Conservation (phyloP, 2,113 vertebrate genomes). For the Myrmecophaga tridactyla region DNA sequence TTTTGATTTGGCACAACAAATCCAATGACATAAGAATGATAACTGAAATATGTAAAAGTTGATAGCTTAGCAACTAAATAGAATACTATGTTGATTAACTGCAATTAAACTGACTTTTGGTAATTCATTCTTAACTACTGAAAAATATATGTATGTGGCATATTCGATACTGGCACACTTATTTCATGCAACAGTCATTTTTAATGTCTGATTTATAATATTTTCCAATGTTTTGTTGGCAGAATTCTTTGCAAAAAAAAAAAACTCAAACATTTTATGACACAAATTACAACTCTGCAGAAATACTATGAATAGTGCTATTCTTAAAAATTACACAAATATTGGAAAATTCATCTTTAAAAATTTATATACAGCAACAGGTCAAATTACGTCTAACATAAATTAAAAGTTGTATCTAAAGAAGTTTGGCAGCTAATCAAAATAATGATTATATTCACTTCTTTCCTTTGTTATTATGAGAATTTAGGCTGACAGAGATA, state of each 20-base stretch:
- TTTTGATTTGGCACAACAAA: conserved; percentile 98
- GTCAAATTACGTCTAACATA: not conserved
- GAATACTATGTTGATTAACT: not conserved
- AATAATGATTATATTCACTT: not conserved
- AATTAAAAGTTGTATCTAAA: not conserved
- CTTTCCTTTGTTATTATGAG: not conserved
- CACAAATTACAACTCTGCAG: not conserved
- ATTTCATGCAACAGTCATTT: not conserved
- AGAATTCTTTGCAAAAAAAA: not conserved
- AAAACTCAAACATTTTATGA: not conserved
- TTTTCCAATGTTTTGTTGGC: not conserved
- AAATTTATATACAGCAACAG: not conserved
- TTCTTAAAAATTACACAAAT: not conserved
- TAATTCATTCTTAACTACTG: not conserved
- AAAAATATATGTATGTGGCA: not conserved
- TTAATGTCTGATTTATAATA: not conserved
- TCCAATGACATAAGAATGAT: conserved; percentile 95
- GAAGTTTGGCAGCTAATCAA: not conserved
- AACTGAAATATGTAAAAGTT: conserved; percentile 82
- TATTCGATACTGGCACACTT: not conserved
- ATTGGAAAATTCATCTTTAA: not conserved
- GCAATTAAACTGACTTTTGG: not conserved
- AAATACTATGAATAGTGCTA: not conserved
- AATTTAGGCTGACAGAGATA: not conserved
- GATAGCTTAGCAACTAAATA: not conserved